Evolutionary conservation across 1,140 invertebrate genomes (phyloP), one percentile per base, ranked within the genome.

Genomic region (Ceratina calcarata): DNA sequence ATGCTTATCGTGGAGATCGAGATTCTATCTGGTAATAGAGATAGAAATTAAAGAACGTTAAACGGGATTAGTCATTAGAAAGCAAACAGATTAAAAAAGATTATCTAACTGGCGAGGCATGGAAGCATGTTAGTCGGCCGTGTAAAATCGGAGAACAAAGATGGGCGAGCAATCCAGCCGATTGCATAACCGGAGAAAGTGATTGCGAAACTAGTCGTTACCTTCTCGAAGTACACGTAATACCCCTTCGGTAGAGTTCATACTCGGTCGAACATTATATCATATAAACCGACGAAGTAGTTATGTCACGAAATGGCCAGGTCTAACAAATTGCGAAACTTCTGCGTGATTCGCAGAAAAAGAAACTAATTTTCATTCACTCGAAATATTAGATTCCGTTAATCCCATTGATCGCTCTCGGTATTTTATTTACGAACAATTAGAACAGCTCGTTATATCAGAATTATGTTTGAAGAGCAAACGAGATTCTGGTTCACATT

Each of bases 171-270:
- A 90, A 91, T 90, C 89, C 79, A 84, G 57, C 18, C 22, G 69
- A 66, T 91, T 91, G 85, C 86, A 78, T 90, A 92, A 92, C 76
- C 61, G 86, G 91, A 90, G 91, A 92, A 92, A 92, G 91, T 81
- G 89, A 60, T 92, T 91, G 86, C 90, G 87, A 88, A 91, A 92
- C 67, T 61, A 64, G 55, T 62, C 32, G 69, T 37, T 62, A 69
- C 58, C 57, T 37, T 60, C 62, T 45, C 73, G n/a, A 22, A 68
- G 58, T 45, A 75, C 65, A 64, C 37, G 67, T 75, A 60, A 76
- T 70, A 18, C 20, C 51, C 20, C 13, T 1, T 57, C 55, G 55
- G 55, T 57, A 2, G 15, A n/a, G 37, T 62, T 60, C 32, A 8
- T 80, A 76, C 16, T 22, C 20, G 49, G 32, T 10, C 49, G 51